phyloP scores from a whole-genome alignment of 2,888 invertebrate species.

The Hirtodrosophila trivittata region DNA sequence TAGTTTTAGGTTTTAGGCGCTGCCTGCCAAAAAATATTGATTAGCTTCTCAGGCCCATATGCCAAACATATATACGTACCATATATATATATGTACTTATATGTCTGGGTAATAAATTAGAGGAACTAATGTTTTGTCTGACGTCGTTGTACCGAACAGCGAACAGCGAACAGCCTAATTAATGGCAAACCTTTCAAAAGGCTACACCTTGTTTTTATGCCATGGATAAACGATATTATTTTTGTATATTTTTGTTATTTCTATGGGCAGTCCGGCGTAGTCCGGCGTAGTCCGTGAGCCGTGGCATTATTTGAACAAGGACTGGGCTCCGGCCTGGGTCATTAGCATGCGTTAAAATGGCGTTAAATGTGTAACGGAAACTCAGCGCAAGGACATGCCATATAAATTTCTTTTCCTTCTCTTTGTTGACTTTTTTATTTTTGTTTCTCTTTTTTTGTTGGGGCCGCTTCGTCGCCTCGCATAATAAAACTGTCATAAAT shows the following conservation, averaged over 20 bases:
- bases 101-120: constrained; percentile 65
- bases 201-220: constrained; percentile 69
- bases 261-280: neutral
- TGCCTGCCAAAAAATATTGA: constrained; percentile 36
- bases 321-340: constrained; percentile 44
- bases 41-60: constrained; percentile 18
- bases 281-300: no score
- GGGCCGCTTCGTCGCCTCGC: constrained; percentile 42
- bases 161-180: no score
- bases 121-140: constrained; percentile 74
- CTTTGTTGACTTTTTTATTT: constrained; percentile 6
- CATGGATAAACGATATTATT: constrained; percentile 38
- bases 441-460: constrained; percentile 8
- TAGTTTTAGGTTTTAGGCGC: constrained; percentile 14
- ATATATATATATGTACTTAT: neutral
- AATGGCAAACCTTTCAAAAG: constrained; percentile 76
- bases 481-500: constrained; percentile 79
- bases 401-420: constrained; percentile 33
- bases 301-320: neutral
- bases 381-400: constrained; percentile 55
- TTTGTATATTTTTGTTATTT: constrained; percentile 12
- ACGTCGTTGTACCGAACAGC: constrained; percentile 50
- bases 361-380: constrained; percentile 78
- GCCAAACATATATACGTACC: neutral
- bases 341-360: constrained; percentile 78